Base-by-base conservation (phyloP, 37 sponge, comb jelly and placozoan genomes). In the Beroe ovata region DNA sequence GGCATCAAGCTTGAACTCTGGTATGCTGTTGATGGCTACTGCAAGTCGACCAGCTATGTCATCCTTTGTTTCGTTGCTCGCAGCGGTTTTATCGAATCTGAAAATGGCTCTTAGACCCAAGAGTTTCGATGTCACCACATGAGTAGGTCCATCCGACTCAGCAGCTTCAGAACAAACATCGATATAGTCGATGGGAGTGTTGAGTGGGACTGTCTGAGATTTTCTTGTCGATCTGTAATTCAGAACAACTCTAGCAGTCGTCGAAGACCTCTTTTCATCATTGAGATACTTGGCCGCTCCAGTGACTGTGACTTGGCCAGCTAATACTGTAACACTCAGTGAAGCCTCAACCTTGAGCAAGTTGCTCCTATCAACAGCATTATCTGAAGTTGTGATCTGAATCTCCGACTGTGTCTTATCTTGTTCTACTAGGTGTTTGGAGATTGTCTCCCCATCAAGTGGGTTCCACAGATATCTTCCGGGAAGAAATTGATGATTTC, bases 181-280 rank as follows among this genome's bases (percentile, higher is more conserved):
- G 18, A 32, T 32, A 33, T 66, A 66, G 8, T 36, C 11, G 22
- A 77, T 77, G 16, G 41, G 47, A 14, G 84, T 77, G 0, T 0
- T 77, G 3, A 77, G 84, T 2, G 84, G 84, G 26, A 77, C 41
- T 3, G 84, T 77, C 3, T 77, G 36, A 19, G 84, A 33, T 39
- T 22, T 42, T 3, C 29, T 39, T 1, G 84, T 77, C 19, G 84
- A 37, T 28, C 21, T 77, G 47, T 77, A 77, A 21, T 36, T 77
- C 84, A 77, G 20, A 1, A 36, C 38, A 19, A 77, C 84, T 25
- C 54, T 42, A 25, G 84, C 84, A 4, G 38, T 77, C 8, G 39
- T 23, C 16, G 54, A 77, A 18, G 84, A 42, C 28, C n/a, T 11
- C 47, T 77, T 39, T 36, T 36, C 38, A 23, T 77, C 54, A 8